A percentile compares a stretch with the other conserved stretches of the same genome.
Conservation (phyloP, 2,113 vertebrate species). For the Notarius quadriscutis region DNA sequence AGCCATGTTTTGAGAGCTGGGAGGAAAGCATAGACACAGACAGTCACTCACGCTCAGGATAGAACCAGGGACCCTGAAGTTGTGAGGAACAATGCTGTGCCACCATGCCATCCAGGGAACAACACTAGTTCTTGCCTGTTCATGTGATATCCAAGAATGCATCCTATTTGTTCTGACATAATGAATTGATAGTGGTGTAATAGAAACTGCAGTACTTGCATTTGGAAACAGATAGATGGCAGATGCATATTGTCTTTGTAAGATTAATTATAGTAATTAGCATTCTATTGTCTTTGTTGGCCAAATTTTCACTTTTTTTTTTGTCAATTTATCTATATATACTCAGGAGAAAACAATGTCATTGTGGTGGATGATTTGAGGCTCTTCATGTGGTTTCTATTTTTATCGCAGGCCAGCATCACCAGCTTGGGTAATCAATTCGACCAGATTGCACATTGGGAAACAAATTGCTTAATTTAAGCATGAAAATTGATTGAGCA, state of each 20-base stretch:
- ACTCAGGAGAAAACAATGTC: slow-evolving; percentile 15
- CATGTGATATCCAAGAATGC: background rate
- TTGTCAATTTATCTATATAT: slow-evolving; percentile 6
- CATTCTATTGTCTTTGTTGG: slow-evolving; percentile 10
- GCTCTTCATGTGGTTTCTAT: slow-evolving; percentile 56
- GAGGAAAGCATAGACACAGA: background rate
- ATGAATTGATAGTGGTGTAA: slow-evolving; percentile 29
- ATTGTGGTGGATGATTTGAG: slow-evolving; percentile 12
- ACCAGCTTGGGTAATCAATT: slow-evolving; percentile 75
- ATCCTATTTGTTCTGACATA: slow-evolving; percentile 31
- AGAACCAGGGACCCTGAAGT: background rate
- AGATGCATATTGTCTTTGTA: slow-evolving; percentile 27
- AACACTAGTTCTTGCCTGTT: background rate
- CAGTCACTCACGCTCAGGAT: background rate
- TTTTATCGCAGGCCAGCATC: slow-evolving; percentile 72
- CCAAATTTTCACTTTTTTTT: slow-evolving; percentile 30
- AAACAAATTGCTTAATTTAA: slow-evolving; percentile 79
- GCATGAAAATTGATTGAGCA: slow-evolving; percentile 75
- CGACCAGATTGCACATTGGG: slow-evolving; percentile 69
- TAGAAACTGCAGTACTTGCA: slow-evolving; percentile 25
- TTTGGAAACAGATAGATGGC: slow-evolving; percentile 43
- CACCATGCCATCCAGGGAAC: background rate
- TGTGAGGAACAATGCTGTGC: background rate
- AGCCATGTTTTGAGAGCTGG: background rate
- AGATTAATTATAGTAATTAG: slow-evolving; percentile 51